Conservation (phyloP, 2,113 vertebrate species). For the Sylvicapra grimmia region DNA sequence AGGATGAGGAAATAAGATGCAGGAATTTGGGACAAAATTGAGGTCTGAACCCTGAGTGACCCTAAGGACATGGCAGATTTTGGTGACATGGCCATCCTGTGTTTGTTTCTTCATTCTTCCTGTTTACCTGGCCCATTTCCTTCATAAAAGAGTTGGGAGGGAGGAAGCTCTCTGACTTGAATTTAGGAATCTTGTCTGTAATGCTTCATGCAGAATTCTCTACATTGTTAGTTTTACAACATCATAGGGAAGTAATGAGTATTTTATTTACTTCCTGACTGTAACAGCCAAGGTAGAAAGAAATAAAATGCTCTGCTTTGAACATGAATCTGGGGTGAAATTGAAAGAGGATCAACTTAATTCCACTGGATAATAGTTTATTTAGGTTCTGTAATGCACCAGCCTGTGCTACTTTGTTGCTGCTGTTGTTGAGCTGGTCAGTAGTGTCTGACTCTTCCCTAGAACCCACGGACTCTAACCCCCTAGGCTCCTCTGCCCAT, state of each 20-base stretch:
- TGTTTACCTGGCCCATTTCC: neutral
- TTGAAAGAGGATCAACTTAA: neutral
- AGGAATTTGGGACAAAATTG: neutral
- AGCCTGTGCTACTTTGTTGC: neutral
- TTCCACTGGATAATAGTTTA: neutral
- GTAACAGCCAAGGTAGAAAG: neutral
- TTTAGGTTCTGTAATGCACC: neutral
- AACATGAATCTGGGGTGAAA: neutral
- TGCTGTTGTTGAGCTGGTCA: neutral
- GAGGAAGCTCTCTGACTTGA: neutral
- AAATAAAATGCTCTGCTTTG: neutral
- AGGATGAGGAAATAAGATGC: neutral
- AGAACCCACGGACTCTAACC: neutral
- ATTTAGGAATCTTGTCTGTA: neutral
- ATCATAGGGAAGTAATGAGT: neutral
- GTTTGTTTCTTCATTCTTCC: neutral
- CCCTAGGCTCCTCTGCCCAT: neutral
- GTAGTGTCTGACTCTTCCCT: neutral
- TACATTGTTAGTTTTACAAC: neutral
- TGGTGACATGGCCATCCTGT: too few species aligned
- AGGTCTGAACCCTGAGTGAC: neutral
- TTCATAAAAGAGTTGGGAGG: neutral
- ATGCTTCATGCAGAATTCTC: neutral
- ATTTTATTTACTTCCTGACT: neutral
- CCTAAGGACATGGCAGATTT: neutral